phyloP scores from a whole-genome alignment of 2,113 vertebrate genomes.

The Artemisiospiza belli region DNA sequence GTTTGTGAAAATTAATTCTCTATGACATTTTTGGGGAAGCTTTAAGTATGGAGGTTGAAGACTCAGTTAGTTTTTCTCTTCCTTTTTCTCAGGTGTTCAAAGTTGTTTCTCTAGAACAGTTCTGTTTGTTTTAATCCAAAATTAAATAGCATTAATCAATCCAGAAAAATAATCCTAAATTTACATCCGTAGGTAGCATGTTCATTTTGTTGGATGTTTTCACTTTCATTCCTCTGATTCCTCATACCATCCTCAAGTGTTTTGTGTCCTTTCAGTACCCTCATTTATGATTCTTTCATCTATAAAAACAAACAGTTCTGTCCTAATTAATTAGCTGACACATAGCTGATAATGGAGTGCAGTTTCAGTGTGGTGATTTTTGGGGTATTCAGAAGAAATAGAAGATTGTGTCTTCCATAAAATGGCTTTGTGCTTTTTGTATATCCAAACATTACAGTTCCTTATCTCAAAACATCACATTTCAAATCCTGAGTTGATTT shows the following conservation, averaged over 20 bases:
- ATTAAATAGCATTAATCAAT: background rate
- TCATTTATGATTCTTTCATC: background rate
- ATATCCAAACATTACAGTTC: background rate
- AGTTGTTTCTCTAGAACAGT: background rate
- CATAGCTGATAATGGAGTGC: background rate
- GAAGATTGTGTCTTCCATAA: background rate
- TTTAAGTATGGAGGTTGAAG: background rate
- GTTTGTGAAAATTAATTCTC: background rate
- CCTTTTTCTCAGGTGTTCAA: background rate
- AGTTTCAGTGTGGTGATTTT: background rate
- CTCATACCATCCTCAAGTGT: background rate
- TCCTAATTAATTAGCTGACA: background rate
- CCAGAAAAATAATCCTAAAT: background rate
- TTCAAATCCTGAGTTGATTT: constrained; percentile 23
- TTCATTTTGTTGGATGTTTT: background rate
- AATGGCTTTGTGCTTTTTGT: background rate
- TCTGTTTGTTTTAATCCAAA: background rate
- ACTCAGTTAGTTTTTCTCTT: background rate
- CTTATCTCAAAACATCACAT: constrained; percentile 48
- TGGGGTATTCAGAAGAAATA: background rate
- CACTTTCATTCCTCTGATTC: background rate
- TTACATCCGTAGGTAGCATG: background rate
- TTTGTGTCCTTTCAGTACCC: background rate
- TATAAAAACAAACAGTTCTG: background rate
- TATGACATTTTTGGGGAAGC: background rate